Evolutionary conservation across 2,888 invertebrate genomes (phyloP).

Genomic region (Tenthredo notha): DNA sequence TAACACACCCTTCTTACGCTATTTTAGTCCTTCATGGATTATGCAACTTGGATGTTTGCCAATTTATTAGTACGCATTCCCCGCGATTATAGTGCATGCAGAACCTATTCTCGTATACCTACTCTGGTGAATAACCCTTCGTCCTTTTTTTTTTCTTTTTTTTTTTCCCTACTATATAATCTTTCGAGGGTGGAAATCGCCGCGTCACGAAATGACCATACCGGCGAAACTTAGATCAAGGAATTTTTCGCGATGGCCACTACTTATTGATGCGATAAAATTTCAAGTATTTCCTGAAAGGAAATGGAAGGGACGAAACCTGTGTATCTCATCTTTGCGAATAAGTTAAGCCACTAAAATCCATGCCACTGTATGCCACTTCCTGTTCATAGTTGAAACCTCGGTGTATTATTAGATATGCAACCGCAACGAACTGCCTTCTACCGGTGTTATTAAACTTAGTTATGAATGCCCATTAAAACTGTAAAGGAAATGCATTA

Average conservation of each 20-base stretch:
- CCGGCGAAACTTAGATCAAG: background rate
- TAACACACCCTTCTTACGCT: slow-evolving; percentile 21
- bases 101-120: background rate
- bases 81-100: background rate
- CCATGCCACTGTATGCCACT: slow-evolving; percentile 57
- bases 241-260: background rate
- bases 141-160: background rate
- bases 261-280: background rate
- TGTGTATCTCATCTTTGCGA: background rate
- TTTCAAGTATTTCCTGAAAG: background rate
- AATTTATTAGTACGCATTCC: slow-evolving; percentile 38
- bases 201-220: slow-evolving; percentile 46
- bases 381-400: slow-evolving; percentile 67
- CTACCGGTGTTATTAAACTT: slow-evolving; percentile 76
- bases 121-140: slow-evolving; percentile 18
- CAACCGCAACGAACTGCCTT: slow-evolving; percentile 71
- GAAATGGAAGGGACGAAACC: background rate
- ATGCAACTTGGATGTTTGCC: slow-evolving; percentile 45
- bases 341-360: slow-evolving; percentile 25
- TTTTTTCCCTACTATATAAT: background rate
- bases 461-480: slow-evolving; percentile 78
- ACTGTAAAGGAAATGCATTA: slow-evolving; percentile 78
- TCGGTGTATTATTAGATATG: slow-evolving; percentile 73
- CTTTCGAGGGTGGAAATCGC: slow-evolving; percentile 31
- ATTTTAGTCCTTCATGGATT: slow-evolving; percentile 49